phyloP scores from a whole-genome alignment of 2,888 invertebrate genomes.

The Anorthoa munda region DNA sequence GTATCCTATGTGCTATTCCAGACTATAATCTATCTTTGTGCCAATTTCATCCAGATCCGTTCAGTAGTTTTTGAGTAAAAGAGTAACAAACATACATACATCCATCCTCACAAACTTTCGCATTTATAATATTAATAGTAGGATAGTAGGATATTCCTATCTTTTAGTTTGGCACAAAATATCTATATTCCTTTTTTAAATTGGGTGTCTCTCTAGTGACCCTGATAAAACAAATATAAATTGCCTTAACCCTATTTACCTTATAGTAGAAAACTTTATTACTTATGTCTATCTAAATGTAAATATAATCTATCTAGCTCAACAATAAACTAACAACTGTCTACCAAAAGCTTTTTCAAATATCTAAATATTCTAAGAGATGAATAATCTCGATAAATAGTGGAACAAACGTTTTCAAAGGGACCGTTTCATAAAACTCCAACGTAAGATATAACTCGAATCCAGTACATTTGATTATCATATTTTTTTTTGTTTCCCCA shows the following conservation, averaged over 20 bases:
- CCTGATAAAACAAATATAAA: slow-evolving; percentile 24
- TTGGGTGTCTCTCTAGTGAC: slow-evolving; percentile 33
- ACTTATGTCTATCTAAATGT: slow-evolving; percentile 18
- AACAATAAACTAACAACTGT: neutral
- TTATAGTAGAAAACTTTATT: slow-evolving; percentile 7
- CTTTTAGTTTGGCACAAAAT: neutral
- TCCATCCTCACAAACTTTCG: no score
- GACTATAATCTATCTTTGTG: no score
- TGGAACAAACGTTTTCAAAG: slow-evolving; percentile 29
- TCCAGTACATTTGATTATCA: slow-evolving; percentile 87
- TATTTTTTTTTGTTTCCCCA: slow-evolving; percentile 83
- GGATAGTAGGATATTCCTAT: no score
- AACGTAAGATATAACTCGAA: slow-evolving; percentile 76
- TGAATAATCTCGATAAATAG: slow-evolving; percentile 57
- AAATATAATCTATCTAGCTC: slow-evolving; percentile 23
- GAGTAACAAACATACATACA: no score
- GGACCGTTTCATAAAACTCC: slow-evolving; percentile 71
- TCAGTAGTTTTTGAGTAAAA: no score
- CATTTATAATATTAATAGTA: no score
- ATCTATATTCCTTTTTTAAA: slow-evolving; percentile 24
- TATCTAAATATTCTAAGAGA: slow-evolving; percentile 28
- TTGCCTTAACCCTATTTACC: slow-evolving; percentile 27
- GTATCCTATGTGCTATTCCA: no score
- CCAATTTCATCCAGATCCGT: no score
- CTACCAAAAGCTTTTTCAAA: neutral